These are phyloP conservation scores for Celastrina argiolus DNA, from an alignment of 2,888 invertebrate genomes.

Conservation along the genomic window DNA sequence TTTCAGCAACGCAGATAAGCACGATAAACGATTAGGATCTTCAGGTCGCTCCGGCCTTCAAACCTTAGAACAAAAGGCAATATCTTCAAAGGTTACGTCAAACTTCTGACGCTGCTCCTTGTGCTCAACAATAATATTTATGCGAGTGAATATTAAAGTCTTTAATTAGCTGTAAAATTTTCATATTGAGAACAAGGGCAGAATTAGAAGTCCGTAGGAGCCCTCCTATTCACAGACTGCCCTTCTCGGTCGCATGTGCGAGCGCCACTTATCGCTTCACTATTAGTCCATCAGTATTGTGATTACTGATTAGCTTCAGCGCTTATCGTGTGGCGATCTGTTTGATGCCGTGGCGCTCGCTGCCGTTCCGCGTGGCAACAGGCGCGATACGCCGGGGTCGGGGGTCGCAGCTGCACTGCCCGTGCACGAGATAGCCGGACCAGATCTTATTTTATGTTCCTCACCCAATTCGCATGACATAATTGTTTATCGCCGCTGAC, in stretches of 20 bases:
- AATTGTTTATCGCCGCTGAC: neutral
- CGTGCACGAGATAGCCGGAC: slow-evolving; percentile 11
- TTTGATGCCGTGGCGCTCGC: neutral
- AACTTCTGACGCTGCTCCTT: too few species aligned
- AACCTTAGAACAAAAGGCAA: neutral
- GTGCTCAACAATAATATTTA: too few species aligned
- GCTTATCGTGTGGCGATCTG: neutral
- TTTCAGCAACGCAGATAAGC: neutral
- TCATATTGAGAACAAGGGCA: too few species aligned
- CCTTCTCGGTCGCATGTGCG: too few species aligned
- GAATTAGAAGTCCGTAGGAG: too few species aligned
- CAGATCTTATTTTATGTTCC: neutral
- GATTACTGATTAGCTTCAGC: too few species aligned
- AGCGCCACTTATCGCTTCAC: too few species aligned
- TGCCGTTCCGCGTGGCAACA: slow-evolving; percentile 2
- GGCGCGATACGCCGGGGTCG: neutral
- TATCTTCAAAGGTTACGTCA: too few species aligned
- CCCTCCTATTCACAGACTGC: too few species aligned
- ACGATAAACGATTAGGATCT: neutral
- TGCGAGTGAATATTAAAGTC: too few species aligned
- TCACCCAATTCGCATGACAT: slow-evolving; percentile 8
- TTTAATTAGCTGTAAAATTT: too few species aligned
- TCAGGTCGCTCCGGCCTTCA: neutral
- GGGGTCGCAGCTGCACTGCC: neutral
- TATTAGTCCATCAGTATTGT: neutral